Evolutionary conservation across 2,888 invertebrate species (phyloP).

Genomic region (Brassicogethes aeneus): DNA sequence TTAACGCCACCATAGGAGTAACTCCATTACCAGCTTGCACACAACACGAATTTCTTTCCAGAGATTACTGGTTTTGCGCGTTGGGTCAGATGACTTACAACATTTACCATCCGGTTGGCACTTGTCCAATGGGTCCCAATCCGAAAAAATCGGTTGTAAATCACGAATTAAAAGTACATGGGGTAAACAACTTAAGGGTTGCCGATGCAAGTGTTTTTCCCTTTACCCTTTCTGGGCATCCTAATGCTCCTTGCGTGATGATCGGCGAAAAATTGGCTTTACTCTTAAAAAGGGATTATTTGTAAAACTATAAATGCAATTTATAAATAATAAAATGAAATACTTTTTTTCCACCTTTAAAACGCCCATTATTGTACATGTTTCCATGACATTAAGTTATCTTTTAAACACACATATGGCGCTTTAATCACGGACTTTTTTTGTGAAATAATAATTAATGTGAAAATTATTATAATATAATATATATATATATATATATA

Average conservation of each 20-base stretch:
- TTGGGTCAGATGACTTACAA: slow-evolving; percentile 9
- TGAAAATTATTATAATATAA: too few species aligned
- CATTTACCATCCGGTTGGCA: slow-evolving; percentile 19
- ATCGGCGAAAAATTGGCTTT: slow-evolving; percentile 62
- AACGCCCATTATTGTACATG: too few species aligned
- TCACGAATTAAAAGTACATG: slow-evolving; percentile 51
- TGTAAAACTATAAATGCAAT: too few species aligned
- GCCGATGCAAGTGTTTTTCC: slow-evolving; percentile 59
- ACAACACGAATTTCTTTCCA: slow-evolving; percentile 9
- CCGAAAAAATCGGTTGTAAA: slow-evolving; percentile 38
- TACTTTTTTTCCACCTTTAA: too few species aligned
- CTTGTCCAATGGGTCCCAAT: slow-evolving; percentile 1
- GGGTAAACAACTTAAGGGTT: slow-evolving; percentile 49
- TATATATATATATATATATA: too few species aligned
- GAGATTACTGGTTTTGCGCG: slow-evolving; percentile 13
- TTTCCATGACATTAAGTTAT: too few species aligned
- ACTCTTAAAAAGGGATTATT: slow-evolving; percentile 44
- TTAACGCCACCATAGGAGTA: slow-evolving; percentile 3
- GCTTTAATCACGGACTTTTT: too few species aligned
- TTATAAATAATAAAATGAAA: too few species aligned
- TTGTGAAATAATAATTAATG: too few species aligned
- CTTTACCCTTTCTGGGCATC: slow-evolving; percentile 52
- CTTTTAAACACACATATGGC: too few species aligned
- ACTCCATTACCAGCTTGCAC: slow-evolving; percentile 10
- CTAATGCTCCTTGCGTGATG: slow-evolving; percentile 57